phyloP scores from a whole-genome alignment of 2,797 vertebrate genomes.

The Benthosema pterotum region DNA sequence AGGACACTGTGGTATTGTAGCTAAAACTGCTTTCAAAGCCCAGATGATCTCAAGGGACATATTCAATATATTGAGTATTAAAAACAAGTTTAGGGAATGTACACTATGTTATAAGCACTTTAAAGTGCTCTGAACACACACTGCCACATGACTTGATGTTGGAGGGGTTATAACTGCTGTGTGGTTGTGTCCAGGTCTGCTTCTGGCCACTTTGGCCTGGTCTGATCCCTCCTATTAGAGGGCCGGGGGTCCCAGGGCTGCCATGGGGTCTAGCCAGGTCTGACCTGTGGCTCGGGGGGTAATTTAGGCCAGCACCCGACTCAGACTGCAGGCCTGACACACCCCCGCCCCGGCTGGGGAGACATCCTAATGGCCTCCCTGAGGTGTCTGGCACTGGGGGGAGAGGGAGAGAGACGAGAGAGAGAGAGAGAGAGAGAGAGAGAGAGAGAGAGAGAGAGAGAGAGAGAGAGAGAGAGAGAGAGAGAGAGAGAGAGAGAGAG shows the following conservation, averaged over 20 bases:
- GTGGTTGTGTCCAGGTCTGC: slow-evolving; percentile 55
- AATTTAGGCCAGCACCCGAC: slow-evolving; percentile 65
- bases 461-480: too few species aligned
- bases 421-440: slow-evolving; percentile 1
- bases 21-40: too few species aligned
- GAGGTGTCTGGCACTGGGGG: slow-evolving; percentile 60
- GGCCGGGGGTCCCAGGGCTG: slow-evolving; percentile 53
- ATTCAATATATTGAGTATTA: too few species aligned
- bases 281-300: slow-evolving; percentile 74
- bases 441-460: too few species aligned
- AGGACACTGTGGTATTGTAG: too few species aligned
- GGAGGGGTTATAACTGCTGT: slow-evolving; percentile 20
- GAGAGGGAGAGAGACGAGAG: slow-evolving; percentile 23
- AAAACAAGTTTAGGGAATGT: too few species aligned
- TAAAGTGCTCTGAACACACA: too few species aligned
- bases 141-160: too few species aligned
- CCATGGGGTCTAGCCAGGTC: slow-evolving; percentile 51
- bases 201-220: slow-evolving; percentile 62
- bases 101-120: too few species aligned
- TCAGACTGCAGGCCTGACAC: slow-evolving; percentile 53
- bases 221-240: slow-evolving; percentile 73
- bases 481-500: slow-evolving; percentile 19
- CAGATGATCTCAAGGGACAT: too few species aligned
- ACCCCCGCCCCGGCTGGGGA: slow-evolving; percentile 47
- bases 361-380: slow-evolving; percentile 74